phyloP scores from a whole-genome alignment of 2,797 vertebrate species.

The Florisuga fusca region DNA sequence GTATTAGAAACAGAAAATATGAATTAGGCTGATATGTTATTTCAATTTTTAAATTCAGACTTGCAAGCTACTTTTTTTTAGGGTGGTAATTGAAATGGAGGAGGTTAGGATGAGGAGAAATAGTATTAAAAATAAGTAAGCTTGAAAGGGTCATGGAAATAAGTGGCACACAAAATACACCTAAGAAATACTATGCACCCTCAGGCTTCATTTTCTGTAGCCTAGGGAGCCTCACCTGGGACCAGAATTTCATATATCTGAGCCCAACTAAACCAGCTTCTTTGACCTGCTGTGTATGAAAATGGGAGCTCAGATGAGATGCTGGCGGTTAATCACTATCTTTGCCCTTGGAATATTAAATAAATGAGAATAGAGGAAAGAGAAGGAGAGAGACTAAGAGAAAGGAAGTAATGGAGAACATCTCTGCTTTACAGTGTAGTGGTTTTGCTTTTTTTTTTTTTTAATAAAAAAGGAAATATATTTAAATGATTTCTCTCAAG shows the following conservation, averaged over 20 bases:
- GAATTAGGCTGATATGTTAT: not conserved
- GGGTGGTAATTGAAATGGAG: not conserved
- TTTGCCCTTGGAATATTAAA: slow-evolving; percentile 21
- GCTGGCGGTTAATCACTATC: not conserved
- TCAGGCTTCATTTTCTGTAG: not conserved
- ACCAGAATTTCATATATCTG: not conserved
- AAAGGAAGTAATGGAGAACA: not conserved
- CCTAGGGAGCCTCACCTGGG: not conserved
- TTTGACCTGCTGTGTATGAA: slow-evolving; percentile 33
- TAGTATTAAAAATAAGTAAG: not conserved
- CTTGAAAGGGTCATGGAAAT: not conserved
- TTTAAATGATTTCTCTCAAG: not conserved
- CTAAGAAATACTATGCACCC: not conserved
- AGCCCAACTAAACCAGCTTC: not conserved
- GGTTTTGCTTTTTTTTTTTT: too few species aligned
- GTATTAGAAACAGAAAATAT: not conserved
- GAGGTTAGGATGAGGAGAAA: not conserved
- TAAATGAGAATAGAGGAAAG: not conserved
- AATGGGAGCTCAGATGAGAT: not conserved
- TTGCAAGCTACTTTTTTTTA: not conserved
- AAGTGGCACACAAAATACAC: not conserved
- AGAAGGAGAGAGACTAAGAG: not conserved
- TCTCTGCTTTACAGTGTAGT: not conserved
- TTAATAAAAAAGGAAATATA: too few species aligned
- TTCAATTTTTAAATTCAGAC: not conserved